Evolutionary conservation across 2,797 vertebrate genomes (phyloP).

Genomic region (Scolopax bukidnonensis): DNA sequence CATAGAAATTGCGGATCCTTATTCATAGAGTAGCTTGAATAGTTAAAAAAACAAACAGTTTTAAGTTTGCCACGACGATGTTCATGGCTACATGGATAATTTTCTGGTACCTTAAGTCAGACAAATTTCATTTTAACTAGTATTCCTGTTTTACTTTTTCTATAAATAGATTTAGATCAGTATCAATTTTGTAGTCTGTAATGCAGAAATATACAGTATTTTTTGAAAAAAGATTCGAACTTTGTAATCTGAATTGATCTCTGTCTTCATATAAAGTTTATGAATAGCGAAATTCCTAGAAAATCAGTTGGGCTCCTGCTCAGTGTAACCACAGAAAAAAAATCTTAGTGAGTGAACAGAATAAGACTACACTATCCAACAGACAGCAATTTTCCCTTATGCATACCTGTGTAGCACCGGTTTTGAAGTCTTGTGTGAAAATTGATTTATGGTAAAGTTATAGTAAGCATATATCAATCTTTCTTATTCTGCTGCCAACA

Average conservation of each 20-base stretch:
- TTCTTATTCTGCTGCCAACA: not conserved
- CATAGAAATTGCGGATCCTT: not conserved
- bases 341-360: not conserved
- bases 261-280: not conserved
- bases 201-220: not conserved
- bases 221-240: not conserved
- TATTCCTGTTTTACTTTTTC: not conserved
- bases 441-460: not conserved
- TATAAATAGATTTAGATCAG: not conserved
- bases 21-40: not conserved
- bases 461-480: not conserved
- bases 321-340: not conserved
- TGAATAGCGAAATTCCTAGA: not conserved
- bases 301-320: not conserved
- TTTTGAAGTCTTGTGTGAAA: not conserved
- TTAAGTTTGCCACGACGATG: not conserved
- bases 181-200: not conserved
- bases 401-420: not conserved
- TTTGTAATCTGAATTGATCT: not conserved
- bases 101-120: not conserved
- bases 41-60: not conserved
- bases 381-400: not conserved
- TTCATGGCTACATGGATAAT: not conserved
- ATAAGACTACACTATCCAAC: not conserved
- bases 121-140: not conserved